Percentiles rank a stretch among this genome's conserved stretches.
Evolutionary conservation across 2,113 vertebrate genomes (phyloP).

Genomic region (Oxyruncus cristatus): DNA sequence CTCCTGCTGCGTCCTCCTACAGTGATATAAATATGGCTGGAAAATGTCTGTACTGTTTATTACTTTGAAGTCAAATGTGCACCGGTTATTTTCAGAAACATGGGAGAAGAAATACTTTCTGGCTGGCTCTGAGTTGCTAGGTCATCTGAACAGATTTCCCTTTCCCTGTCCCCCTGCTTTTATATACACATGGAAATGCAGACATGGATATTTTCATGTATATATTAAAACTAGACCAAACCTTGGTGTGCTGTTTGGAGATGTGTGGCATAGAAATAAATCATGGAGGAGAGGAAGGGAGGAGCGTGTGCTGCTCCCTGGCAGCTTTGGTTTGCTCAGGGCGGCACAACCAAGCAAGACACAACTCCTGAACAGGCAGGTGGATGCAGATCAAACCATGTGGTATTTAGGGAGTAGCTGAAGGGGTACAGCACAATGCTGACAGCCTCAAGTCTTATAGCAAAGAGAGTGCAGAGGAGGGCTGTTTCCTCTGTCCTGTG

Average conservation of each 20-base stretch:
- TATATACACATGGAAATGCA: background rate
- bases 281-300: background rate
- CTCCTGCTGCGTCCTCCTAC: background rate
- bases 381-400: background rate
- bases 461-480: background rate
- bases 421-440: background rate
- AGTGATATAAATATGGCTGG: conserved; percentile 42
- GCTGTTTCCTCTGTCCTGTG: background rate
- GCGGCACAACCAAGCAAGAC: background rate
- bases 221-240: background rate
- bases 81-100: conserved; percentile 32
- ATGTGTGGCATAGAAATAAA: background rate
- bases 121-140: background rate
- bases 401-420: background rate
- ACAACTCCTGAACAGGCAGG: background rate
- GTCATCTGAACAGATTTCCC: conserved; percentile 8
- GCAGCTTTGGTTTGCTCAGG: background rate
- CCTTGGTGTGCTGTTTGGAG: background rate
- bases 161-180: conserved; percentile 10
- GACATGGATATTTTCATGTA: background rate
- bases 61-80: conserved; percentile 30
- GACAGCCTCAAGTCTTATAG: background rate
- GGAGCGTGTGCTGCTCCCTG: background rate
- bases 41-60: conserved; percentile 49
- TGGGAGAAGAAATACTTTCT: conserved; percentile 1